These are phyloP conservation scores for Acrobasis suavella DNA, from an alignment of 2,888 invertebrate species.

Conservation along the genomic window DNA sequence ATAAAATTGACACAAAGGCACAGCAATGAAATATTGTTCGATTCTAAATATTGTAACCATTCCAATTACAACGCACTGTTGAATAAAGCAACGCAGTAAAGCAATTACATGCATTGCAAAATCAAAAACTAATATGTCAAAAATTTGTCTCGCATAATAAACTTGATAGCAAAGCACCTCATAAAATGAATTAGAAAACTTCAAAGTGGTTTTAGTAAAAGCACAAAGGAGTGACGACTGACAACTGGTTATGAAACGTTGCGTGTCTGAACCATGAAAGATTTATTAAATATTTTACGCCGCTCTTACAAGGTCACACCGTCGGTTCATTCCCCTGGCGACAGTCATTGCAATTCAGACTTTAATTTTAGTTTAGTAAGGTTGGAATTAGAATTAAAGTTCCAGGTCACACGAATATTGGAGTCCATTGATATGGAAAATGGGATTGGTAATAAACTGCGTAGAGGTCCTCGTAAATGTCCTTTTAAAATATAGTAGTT, in stretches of 20 bases:
- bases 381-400: background rate
- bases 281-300: constrained; percentile 20
- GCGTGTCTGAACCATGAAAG: constrained; percentile 15
- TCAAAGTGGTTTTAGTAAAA: constrained; percentile 2
- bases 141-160: background rate
- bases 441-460: constrained; percentile 20
- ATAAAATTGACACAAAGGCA: too few relatives aligned
- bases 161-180: background rate
- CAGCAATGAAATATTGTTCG: too few relatives aligned
- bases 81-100: background rate
- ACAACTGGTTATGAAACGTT: constrained; percentile 16
- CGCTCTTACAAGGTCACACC: constrained; percentile 15
- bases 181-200: background rate
- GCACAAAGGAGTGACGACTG: constrained; percentile 4
- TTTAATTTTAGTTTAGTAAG: background rate
- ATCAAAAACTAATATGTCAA: background rate
- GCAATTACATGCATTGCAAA: background rate
- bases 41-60: background rate
- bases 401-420: constrained; percentile 1
- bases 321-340: constrained; percentile 2
- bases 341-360: background rate
- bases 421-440: constrained; percentile 19
- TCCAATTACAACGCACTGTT: background rate
- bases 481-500: background rate
- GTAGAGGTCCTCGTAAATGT: constrained; percentile 8